phyloP scores from a whole-genome alignment of 2,888 invertebrate genomes.

The Nephrotoma flavescens region DNA sequence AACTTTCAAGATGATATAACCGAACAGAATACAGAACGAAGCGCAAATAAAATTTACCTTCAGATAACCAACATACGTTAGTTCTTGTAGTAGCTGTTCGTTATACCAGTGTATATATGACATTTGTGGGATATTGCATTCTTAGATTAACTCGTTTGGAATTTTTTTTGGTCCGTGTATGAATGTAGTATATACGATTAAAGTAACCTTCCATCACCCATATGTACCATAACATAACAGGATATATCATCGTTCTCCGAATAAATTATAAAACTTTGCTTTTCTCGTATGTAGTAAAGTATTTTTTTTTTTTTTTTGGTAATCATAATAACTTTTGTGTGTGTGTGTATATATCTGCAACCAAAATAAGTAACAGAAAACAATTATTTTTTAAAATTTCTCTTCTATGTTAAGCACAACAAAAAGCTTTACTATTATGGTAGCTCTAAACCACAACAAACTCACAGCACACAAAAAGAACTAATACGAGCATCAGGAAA shows the following conservation, averaged over 20 bases:
- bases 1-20: not conserved
- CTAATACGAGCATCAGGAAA: not conserved
- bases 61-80: not conserved
- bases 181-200: not conserved
- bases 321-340: not conserved
- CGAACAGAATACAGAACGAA: not conserved
- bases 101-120: not conserved
- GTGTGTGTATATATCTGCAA: not conserved
- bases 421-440: not conserved
- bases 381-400: not conserved
- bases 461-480: not conserved
- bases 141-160: not conserved
- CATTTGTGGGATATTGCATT: not conserved
- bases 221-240: not conserved
- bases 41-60: not conserved
- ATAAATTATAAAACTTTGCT: not conserved
- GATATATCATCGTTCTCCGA: not conserved
- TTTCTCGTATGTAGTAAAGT: not conserved
- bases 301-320: not conserved
- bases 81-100: not conserved
- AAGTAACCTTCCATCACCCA: not conserved
- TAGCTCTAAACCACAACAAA: not conserved
- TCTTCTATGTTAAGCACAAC: not conserved
- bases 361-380: not conserved
- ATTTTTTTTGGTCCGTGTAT: not conserved